Evolutionary conservation across 2,113 vertebrate species (phyloP).

Genomic region (Limanda limanda): DNA sequence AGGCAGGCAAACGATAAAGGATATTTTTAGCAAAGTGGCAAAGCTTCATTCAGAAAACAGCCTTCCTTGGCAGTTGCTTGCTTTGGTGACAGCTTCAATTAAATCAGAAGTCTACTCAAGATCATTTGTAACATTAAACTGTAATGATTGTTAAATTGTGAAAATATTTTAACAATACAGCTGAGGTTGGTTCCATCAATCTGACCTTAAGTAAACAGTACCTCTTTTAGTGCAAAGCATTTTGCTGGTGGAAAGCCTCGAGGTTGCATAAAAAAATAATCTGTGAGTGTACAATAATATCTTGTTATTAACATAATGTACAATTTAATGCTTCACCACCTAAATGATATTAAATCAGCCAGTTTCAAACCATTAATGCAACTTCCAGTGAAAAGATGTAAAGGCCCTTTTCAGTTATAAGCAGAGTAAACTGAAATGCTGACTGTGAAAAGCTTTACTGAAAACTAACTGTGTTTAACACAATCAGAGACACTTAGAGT

Average conservation of each 20-base stretch:
- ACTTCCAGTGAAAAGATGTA: slow-evolving; percentile 15
- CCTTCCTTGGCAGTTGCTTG: slow-evolving; percentile 19
- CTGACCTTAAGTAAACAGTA: neutral
- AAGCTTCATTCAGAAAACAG: slow-evolving; percentile 17
- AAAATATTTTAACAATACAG: neutral
- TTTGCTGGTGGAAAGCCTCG: neutral
- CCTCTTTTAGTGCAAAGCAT: neutral
- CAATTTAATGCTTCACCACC: slow-evolving; percentile 3
- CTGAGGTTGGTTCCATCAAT: neutral
- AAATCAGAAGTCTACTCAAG: neutral
- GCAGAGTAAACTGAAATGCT: slow-evolving; percentile 22
- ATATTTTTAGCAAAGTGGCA: neutral
- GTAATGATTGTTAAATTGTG: slow-evolving; percentile 24
- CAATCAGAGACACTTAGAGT: slow-evolving; percentile 37
- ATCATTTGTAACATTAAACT: neutral
- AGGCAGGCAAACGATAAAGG: slow-evolving; percentile 11
- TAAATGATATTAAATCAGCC: neutral
- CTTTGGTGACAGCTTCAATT: slow-evolving; percentile 15
- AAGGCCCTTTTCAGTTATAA: slow-evolving; percentile 1
- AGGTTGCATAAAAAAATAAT: neutral
- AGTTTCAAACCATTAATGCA: neutral
- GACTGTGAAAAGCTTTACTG: slow-evolving; percentile 16
- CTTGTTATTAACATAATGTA: slow-evolving; percentile 4
- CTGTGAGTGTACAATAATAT: neutral
- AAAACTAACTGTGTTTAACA: slow-evolving; percentile 23